Base-by-base conservation (phyloP, 2,113 vertebrate species). In the Heptranchias perlo region DNA sequence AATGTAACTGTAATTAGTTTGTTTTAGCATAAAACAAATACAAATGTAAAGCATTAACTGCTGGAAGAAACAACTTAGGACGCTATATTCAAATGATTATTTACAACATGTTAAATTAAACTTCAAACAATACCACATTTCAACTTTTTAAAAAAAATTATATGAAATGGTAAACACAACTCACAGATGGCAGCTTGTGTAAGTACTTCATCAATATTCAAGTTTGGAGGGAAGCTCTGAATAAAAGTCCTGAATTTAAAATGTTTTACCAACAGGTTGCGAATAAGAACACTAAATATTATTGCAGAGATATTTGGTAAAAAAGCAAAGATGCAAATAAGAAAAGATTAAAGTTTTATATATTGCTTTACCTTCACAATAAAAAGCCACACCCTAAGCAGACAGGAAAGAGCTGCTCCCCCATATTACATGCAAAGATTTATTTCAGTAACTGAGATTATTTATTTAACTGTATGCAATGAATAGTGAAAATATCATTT, bases 181-280 rank as follows among this genome's bases (percentile, higher is more conserved):
- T 67, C 65, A 67, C 35, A 31, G 11, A 73, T 73, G 35, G 69
- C 69, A 73, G 67, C 31, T 73, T 73, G 69, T 73, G 69, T 28
- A 73, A 35, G 2, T 35, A 35, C 6, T 31, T 73, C 31, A 73
- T 69, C 69, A 35, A 35, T 35, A 73, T 31, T 73, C 11, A 35
- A 31, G 69, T 28, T 73, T 35, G 31, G 28, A 73, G 69, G 31
- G 69, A 73, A 11, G 76, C 14, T 78, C 4, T 78, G n/a, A 18
- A 78, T 18, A 39, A 78, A 78, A 78, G 76, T 78, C n/a, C 76
- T 78, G n/a, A 78, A 78, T 78, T n/a, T 76, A n/a, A 78, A 78
- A 14, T 78, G 35, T 78, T 78, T 78, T 39, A 78, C n/a, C 76
- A 3, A 78, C 35, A 18, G 13, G 35, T 67, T 0, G 2, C 13